Evolutionary conservation across 2,113 vertebrate species (phyloP), one percentile per base, ranked within the genome.

Genomic region (Entelurus aequoreus): DNA sequence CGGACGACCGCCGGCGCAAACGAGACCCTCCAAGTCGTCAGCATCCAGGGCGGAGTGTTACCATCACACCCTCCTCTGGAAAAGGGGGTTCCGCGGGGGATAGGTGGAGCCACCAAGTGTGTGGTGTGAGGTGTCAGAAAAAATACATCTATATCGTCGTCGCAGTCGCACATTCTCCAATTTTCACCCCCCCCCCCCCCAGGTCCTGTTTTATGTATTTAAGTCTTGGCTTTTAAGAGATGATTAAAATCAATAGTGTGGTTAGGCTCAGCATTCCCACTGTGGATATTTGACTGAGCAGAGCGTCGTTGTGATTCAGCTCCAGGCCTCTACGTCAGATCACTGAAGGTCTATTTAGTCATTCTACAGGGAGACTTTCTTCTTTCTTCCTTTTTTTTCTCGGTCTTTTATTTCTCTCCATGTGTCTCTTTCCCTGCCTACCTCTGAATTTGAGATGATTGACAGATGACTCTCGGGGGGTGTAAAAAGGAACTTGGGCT

Each of bases 221-320:
- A 81, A 71, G 72, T 69, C 36, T 5, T 50, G 52, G 72, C 72
- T 77, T 85, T 86, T 82, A 72, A 68, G 71, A 75, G 65, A 82
- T 84, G 79, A 90, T 88, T 89, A 79, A 86, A 90, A 88, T 87
- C 84, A 87, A 90, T 87, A 88, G 40, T 48, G 82, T 79, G 76
- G 63, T 81, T 80, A 86, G 83, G 71, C 81, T 63, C 49, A 46
- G 63, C 60, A 54, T 67, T 82, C 71, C 62, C 66, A 59, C 65
- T 62, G 79, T 64, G 80, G 77, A 77, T 82, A 76, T 82, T 81
- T 84, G 76, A 75, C 66, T 61, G 80, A 68, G 71, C 69, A 54
- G 52, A 71, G 59, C 55, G 46, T 82, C 67, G 71, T 89, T 90
- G 75, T 81, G 83, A 90, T 89, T 87, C 88, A 76, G 82, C 71